A percentile compares a stretch with the other conserved stretches of the same genome.
Conservation (phyloP, 1,140 invertebrate species). For the Spodoptera litura region DNA sequence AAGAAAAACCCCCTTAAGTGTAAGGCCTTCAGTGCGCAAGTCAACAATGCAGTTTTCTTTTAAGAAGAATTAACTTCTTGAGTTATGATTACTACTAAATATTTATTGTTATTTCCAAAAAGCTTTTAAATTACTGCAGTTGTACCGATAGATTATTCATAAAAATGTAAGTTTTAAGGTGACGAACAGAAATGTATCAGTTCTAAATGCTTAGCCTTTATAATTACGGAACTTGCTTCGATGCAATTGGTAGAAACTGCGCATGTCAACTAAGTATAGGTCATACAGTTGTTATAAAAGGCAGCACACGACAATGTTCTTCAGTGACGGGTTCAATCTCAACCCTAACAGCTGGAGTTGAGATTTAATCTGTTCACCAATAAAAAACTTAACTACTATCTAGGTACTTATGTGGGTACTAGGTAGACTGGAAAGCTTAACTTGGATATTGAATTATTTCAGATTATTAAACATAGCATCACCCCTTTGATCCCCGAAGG, state of each 20-base stretch:
- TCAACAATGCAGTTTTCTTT: background rate
- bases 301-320: background rate
- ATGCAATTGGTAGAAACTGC: background rate
- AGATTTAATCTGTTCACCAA: background rate
- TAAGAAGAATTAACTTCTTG: too few relatives aligned
- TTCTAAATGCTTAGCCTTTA: background rate
- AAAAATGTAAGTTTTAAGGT: too few relatives aligned
- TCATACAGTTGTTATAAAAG: background rate
- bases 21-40: background rate
- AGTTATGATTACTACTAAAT: too few relatives aligned
- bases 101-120: too few relatives aligned
- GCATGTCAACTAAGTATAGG: background rate
- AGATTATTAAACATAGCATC: too few relatives aligned
- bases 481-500: too few relatives aligned
- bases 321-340: background rate
- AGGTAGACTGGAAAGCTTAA: too few relatives aligned
- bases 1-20: too few relatives aligned
- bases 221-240: background rate
- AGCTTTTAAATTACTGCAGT: too few relatives aligned
- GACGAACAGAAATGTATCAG: background rate
- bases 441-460: too few relatives aligned
- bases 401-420: too few relatives aligned
- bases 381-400: background rate
- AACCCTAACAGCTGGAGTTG: background rate
- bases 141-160: too few relatives aligned